Percentiles rank a stretch among this genome's conserved stretches.
These are phyloP conservation scores for Euwallacea similis DNA, from an alignment of 1,140 invertebrate genomes.

Conservation along the genomic window DNA sequence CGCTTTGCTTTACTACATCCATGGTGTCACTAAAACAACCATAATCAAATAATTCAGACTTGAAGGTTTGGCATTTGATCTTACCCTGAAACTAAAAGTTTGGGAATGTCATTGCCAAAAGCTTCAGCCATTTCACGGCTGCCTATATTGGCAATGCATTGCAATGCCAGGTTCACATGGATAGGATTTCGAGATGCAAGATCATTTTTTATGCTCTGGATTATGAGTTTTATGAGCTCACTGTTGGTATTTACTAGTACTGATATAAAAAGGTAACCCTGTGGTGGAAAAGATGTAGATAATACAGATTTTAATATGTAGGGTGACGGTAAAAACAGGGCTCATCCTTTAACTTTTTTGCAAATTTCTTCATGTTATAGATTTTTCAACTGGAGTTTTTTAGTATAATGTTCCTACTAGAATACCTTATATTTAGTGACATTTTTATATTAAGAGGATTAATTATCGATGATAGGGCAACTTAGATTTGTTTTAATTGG, in stretches of 20 bases:
- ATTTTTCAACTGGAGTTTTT: no score
- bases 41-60: background rate
- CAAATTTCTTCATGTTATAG: no score
- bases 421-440: no score
- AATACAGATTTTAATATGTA: no score
- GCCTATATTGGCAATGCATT: conserved; percentile 99
- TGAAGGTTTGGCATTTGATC: conserved; percentile 28
- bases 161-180: conserved; percentile 97
- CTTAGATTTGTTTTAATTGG: no score
- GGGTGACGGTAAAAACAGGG: no score
- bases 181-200: conserved; percentile 95
- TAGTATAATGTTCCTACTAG: no score
- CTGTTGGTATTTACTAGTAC: conserved; percentile 99
- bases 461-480: no score
- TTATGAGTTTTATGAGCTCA: conserved; percentile 98
- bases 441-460: no score
- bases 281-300: conserved; percentile 35
- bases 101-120: conserved; percentile 97
- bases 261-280: conserved; percentile 99
- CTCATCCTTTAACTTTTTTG: no score
- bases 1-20: conserved; percentile 99
- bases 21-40: conserved; percentile 84
- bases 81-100: conserved; percentile 95
- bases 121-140: conserved; percentile 99
- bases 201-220: conserved; percentile 99